Evolutionary conservation across 1,140 invertebrate species (phyloP).

Genomic region (Aradophagus sp.): DNA sequence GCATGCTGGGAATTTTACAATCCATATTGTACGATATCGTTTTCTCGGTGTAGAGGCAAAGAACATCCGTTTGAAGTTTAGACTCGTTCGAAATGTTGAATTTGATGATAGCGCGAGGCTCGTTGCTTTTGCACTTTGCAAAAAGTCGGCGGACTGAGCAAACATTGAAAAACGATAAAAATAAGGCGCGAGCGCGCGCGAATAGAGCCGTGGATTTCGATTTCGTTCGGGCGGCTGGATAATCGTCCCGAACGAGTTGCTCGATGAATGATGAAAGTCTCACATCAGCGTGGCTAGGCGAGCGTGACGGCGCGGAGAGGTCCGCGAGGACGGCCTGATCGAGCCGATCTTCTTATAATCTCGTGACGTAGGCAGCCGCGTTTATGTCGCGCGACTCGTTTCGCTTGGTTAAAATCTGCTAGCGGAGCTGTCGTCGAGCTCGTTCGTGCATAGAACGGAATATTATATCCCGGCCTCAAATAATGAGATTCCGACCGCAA

Average conservation of each 20-base stretch:
- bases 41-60: too few species aligned
- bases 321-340: conserved; percentile 32
- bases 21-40: too few species aligned
- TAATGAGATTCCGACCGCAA: conserved; percentile 70
- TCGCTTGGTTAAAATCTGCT: conserved; percentile 60
- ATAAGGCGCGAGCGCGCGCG: too few species aligned
- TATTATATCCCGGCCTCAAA: conserved; percentile 67
- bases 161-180: too few species aligned
- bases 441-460: conserved; percentile 72
- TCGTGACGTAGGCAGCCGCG: conserved; percentile 44
- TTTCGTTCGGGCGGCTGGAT: conserved; percentile 31
- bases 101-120: too few species aligned
- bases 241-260: conserved; percentile 47
- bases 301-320: conserved; percentile 50
- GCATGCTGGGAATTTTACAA: too few species aligned
- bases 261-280: conserved; percentile 53
- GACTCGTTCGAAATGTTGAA: too few species aligned
- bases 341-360: conserved; percentile 46
- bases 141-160: too few species aligned
- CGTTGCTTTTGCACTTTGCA: too few species aligned
- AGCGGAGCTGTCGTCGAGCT: conserved; percentile 63
- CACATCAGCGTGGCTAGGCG: conserved; percentile 49
- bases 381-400: conserved; percentile 59
- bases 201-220: conserved; percentile 11
- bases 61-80: too few species aligned